A percentile compares a stretch with the other conserved stretches of the same genome.
Conservation (phyloP, 2,797 vertebrate species). For the Linurgus olivaceus region DNA sequence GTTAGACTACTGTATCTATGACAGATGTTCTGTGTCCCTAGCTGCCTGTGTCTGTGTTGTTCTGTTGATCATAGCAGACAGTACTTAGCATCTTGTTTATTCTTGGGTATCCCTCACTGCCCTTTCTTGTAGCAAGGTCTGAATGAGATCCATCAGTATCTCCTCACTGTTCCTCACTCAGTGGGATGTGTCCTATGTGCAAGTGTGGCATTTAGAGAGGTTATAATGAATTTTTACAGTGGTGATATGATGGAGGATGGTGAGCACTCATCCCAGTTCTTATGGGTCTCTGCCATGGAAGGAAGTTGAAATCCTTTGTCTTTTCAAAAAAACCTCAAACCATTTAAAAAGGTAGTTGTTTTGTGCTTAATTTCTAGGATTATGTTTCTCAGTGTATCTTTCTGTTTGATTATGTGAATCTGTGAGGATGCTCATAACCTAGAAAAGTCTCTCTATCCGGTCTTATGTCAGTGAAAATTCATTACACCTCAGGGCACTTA, state of each 20-base stretch:
- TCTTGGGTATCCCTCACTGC: neutral
- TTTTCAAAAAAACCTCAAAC: neutral
- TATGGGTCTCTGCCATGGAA: neutral
- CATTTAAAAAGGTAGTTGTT: neutral
- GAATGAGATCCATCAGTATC: neutral
- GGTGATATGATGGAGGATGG: neutral
- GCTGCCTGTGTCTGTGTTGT: neutral
- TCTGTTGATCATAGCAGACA: neutral
- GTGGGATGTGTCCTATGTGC: rapidly evolving
- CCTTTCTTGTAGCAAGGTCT: neutral
- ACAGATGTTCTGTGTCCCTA: neutral
- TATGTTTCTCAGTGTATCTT: neutral
- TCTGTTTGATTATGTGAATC: neutral
- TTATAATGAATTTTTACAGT: neutral
- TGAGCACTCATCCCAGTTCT: neutral
- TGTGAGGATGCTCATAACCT: neutral
- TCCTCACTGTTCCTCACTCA: neutral
- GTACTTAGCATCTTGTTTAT: neutral
- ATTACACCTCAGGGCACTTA: neutral
- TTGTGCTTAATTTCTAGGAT: neutral
- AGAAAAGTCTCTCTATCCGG: neutral
- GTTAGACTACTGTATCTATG: rapidly evolving
- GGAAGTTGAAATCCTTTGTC: neutral
- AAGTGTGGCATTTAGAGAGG: neutral
- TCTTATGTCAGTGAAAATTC: neutral